Percentiles rank a stretch among this genome's conserved stretches.
Evolutionary conservation across 2,797 vertebrate species (phyloP).

Genomic region (Phrynocephalus guinanensis): DNA sequence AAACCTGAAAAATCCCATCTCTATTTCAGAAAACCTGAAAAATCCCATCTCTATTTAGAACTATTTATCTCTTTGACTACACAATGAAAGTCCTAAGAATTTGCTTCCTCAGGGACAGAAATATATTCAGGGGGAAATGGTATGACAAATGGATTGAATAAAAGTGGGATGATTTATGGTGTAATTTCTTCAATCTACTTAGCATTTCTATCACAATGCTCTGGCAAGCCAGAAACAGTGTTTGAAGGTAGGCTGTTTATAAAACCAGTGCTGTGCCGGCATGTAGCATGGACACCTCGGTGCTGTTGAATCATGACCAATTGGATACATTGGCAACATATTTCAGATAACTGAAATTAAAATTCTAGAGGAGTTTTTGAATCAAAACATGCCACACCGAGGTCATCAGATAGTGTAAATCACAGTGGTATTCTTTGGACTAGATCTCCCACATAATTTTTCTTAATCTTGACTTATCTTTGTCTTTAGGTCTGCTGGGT

Average conservation of each 20-base stretch:
- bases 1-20: no score
- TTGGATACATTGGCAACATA: background rate
- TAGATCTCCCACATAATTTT: slow-evolving; percentile 20
- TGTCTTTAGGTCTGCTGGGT: slow-evolving; percentile 26
- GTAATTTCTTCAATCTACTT: background rate
- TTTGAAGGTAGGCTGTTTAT: background rate
- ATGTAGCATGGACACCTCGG: no score
- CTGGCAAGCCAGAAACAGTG: background rate
- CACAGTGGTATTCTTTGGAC: slow-evolving; percentile 13
- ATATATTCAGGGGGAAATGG: background rate
- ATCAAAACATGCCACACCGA: background rate
- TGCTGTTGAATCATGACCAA: background rate
- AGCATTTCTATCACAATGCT: background rate
- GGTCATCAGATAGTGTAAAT: background rate
- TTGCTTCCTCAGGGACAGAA: background rate
- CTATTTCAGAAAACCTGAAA: no score
- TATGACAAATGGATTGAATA: background rate
- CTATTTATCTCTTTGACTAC: background rate
- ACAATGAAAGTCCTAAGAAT: background rate
- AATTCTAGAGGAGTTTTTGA: slow-evolving; percentile 37
- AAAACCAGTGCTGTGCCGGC: background rate
- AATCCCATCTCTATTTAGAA: no score
- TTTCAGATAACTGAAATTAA: slow-evolving; percentile 1
- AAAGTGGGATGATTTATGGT: background rate
- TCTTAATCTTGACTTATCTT: slow-evolving; percentile 32